A percentile compares a stretch with the other conserved stretches of the same genome.
phyloP scores from a whole-genome alignment of 2,797 vertebrate species.

The Sebastes hubbsi region DNA sequence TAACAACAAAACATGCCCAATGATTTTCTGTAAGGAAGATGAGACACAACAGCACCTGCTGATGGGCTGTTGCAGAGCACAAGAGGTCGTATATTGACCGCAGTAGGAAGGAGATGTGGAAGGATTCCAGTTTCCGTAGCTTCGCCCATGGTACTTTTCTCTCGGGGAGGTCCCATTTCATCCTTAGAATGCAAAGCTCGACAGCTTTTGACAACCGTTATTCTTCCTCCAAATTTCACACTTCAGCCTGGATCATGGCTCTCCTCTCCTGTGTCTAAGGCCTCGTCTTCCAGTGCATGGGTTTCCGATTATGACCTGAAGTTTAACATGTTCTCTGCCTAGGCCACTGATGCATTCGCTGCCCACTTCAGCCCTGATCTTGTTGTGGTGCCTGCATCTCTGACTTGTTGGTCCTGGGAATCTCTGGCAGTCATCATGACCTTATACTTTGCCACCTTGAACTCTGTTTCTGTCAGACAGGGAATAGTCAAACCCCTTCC shows the following conservation, averaged over 20 bases:
- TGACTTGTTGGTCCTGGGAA: background rate
- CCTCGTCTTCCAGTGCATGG: background rate
- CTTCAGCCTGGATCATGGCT: background rate
- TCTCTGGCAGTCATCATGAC: background rate
- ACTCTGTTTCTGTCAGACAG: background rate
- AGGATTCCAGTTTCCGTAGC: no score
- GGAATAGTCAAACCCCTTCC: background rate
- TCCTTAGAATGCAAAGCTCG: background rate
- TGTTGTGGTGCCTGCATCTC: background rate
- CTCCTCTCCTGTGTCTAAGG: background rate
- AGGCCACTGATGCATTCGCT: background rate
- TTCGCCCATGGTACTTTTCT: no score
- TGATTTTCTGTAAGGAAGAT: background rate
- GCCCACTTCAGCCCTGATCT: background rate
- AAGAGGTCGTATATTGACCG: background rate
- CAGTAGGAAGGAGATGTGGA: no score
- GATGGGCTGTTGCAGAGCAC: background rate
- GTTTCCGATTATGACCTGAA: background rate
- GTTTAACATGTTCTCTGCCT: background rate
- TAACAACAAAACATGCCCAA: background rate
- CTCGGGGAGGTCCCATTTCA: no score
- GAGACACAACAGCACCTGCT: background rate
- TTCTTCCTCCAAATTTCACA: slow-evolving; percentile 1
- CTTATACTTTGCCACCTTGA: background rate
- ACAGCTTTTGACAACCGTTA: background rate